A percentile compares a stretch with the other conserved stretches of the same genome.
Conservation (phyloP, 1,140 invertebrate genomes). For the Phenacoccus solenopsis region DNA sequence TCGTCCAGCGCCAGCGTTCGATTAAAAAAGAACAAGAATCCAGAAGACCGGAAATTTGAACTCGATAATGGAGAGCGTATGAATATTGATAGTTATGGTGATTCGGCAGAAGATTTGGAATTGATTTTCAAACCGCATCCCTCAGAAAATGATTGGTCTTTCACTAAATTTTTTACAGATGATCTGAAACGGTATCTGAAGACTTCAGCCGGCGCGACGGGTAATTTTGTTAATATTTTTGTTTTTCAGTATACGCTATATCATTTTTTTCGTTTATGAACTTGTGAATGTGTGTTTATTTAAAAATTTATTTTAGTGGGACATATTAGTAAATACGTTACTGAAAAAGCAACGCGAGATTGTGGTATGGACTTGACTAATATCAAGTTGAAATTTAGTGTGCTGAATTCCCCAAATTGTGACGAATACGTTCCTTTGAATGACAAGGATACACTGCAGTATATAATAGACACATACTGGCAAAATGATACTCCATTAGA, state of each 20-base stretch:
- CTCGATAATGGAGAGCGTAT: constrained; percentile 10
- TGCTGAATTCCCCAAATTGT: constrained; percentile 73
- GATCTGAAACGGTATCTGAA: constrained; percentile 81
- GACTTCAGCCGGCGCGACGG: constrained; percentile 87
- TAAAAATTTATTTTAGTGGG: constrained; percentile 67
- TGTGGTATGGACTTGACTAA: constrained; percentile 60
- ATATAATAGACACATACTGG: constrained; percentile 92
- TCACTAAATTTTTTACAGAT: constrained; percentile 67
- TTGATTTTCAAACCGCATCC: constrained; percentile 93
- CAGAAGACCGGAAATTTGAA: constrained; percentile 11
- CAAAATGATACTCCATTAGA: constrained; percentile 84
- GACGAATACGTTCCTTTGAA: constrained; percentile 71
- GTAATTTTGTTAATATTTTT: constrained; percentile 38
- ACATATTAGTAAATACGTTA: constrained; percentile 89
- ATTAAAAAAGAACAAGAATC: constrained; percentile 4
- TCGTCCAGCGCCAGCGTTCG: not conserved
- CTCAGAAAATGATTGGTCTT: constrained; percentile 68
- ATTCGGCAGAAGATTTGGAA: constrained; percentile 57
- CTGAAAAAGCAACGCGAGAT: constrained; percentile 84
- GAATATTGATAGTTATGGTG: constrained; percentile 9
- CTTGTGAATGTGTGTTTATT: constrained; percentile 6
- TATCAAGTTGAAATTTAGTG: constrained; percentile 60
- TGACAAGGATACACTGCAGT: constrained; percentile 75
- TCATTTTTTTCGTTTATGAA: constrained; percentile 14
- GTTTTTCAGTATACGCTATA: not conserved